These are phyloP conservation scores for Anthoscopus minutus DNA, from an alignment of 2,113 vertebrate species.

Conservation along the genomic window DNA sequence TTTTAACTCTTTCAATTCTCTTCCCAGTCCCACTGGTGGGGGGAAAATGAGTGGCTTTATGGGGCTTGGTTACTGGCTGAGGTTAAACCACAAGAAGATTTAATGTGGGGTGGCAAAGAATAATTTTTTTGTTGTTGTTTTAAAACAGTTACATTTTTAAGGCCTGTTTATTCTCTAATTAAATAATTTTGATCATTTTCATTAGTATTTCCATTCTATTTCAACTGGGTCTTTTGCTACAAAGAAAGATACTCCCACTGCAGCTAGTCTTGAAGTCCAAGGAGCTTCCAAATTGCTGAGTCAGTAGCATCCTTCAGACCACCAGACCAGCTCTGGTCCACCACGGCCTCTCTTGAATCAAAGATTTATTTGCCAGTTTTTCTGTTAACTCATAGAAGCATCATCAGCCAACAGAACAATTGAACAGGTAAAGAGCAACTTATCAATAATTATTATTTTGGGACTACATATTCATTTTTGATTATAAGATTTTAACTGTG, in stretches of 20 bases:
- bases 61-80: neutral
- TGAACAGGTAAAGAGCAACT: neutral
- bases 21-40: neutral
- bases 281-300: neutral
- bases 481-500: neutral
- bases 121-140: neutral
- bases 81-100: neutral
- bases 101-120: neutral
- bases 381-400: neutral
- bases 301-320: neutral
- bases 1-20: neutral
- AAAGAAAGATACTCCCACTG: neutral
- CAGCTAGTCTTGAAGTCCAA: neutral
- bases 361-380: neutral
- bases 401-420: neutral
- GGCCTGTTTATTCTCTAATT: neutral
- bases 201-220: conserved; percentile 30
- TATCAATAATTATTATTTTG: neutral
- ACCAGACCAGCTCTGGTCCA: neutral
- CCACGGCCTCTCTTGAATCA: neutral
- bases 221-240: neutral
- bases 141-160: neutral
- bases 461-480: neutral
- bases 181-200: conserved; percentile 21
- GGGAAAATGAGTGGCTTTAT: neutral